Base-by-base conservation (phyloP, 2,888 invertebrate genomes). In the Octodonta nipae region DNA sequence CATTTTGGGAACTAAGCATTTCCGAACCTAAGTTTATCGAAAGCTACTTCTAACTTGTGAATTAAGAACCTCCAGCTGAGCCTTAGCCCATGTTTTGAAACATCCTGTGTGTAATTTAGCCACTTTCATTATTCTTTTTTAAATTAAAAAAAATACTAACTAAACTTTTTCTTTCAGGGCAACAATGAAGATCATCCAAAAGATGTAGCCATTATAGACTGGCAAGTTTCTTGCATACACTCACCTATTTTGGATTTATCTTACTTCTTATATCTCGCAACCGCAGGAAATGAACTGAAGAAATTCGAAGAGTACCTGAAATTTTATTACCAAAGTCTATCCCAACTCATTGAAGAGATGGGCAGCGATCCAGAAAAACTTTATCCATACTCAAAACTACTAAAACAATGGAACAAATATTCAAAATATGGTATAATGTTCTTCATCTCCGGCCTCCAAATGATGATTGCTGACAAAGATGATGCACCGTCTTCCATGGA, bases 281-380 rank as follows among this genome's bases (percentile, higher is more conserved):
- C 47, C 17, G 37, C 46, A 3, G 43, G 42, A 11, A 42, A 49
- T 28, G 43, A 45, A 14, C 35, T 56, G 7, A 22, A 42, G 24
- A 36, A 51, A 15, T 52, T 46, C 13, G 40, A 51, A 10, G 33
- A 46, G 12, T 34, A 56, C 8, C 22, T 57, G 8, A 34, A 48
- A 7, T 38, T 46, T 15, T 60, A 60, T 35, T 41, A 58, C 34
- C 34, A 46, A n/a, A 43, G 49, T 3, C 36, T 59, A 6, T 42
- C 48, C 1, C 39, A 38, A 2, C 33, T 37, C 34, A 36, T 59
- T 3, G 26, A 12, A 26, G 24, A 39, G 30, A 41, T 51, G n/a
- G 52, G 50, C 12, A 48, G 50, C 14, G 44, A 55, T 38, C 42
- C 53, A 1, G 38, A 48, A 2, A 40, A 35, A 14, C 13, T 56